These are phyloP conservation scores for Leptopilina drosophilae DNA, from an alignment of 2,888 invertebrate genomes.

Conservation along the genomic window DNA sequence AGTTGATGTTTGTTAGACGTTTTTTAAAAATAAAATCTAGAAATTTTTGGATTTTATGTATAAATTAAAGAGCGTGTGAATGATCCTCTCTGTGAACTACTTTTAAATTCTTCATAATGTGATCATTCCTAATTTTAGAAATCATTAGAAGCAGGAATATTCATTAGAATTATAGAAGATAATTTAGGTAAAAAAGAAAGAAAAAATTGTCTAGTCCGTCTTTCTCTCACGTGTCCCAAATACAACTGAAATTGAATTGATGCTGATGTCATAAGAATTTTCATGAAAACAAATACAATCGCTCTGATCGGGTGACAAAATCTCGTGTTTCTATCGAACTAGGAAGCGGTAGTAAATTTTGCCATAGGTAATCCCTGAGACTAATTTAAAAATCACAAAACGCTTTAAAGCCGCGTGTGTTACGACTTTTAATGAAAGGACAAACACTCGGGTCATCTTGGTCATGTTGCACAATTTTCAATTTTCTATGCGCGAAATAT, in stretches of 20 bases:
- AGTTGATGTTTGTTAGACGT: no score
- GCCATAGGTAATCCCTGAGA: slow-evolving; percentile 44
- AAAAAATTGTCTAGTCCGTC: neutral
- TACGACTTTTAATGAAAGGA: slow-evolving; percentile 42
- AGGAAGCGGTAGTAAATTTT: slow-evolving; percentile 56
- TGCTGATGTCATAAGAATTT: no score
- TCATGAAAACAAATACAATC: no score
- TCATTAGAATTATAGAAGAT: neutral
- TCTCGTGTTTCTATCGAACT: slow-evolving; percentile 42
- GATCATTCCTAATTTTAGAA: slow-evolving; percentile 6
- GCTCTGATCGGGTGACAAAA: no score
- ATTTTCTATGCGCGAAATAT: neutral
- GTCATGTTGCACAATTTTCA: slow-evolving; percentile 43
- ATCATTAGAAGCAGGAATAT: neutral
- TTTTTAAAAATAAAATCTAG: no score
- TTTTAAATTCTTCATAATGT: neutral
- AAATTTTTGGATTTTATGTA: no score
- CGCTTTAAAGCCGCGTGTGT: slow-evolving; percentile 53
- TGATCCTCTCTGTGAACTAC: no score
- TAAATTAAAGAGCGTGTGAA: no score
- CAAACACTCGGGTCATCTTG: slow-evolving; percentile 48
- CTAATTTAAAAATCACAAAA: slow-evolving; percentile 48
- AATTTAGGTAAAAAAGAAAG: neutral
- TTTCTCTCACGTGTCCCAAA: slow-evolving; percentile 7
- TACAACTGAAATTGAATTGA: neutral